Base-by-base conservation (phyloP, 2,888 invertebrate genomes). In the Adela reaumurella region DNA sequence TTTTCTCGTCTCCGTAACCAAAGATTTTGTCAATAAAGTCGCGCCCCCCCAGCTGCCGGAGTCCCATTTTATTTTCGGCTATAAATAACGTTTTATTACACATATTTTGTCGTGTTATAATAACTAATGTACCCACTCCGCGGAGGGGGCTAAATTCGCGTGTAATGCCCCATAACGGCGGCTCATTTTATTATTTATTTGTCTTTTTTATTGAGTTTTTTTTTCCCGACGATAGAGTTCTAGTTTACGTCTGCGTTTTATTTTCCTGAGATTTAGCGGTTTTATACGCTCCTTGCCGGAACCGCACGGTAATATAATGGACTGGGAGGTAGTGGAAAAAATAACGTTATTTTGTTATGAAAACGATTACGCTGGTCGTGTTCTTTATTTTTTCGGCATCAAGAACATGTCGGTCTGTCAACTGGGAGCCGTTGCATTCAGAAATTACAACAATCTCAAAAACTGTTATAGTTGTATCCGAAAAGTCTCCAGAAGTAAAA, bases 81-180 rank as follows among this genome's bases (percentile, higher is more conserved):
- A 80, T 80, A 80, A 79, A 80, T 80, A 69, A 74, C 70, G 58
- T 79, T 80, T 80, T 80, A 80, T 79, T 79, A 74, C 80, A 78
- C 77, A 80, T 80, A 80, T 80, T 80, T 80, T 79, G 80, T 78
- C 76, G 79, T 77, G 79, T 76, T 79, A 79, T 78, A 77, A 80
- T 78, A 80, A 79, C 78, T 80, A 80, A 80, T 80, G 79, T 74
- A 79, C 70, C 72, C 66, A 68, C 51, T 48, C 70, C 72, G 74
- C 70, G 17, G 45, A 20, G 24, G 43, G 35, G 49, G 49, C 45
- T 46, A 56, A 54, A 56, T 57, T 55, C 57, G 54, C 52, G 65
- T 74, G 78, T 76, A 73, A 77, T 74, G 71, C 68, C 62, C 63
- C 72, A 67, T 68, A 65, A 70, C 72, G 68, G 17, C 17, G 24